Evolutionary conservation across 2,113 vertebrate genomes (phyloP).

Genomic region (Datnioides undecimradiatus): DNA sequence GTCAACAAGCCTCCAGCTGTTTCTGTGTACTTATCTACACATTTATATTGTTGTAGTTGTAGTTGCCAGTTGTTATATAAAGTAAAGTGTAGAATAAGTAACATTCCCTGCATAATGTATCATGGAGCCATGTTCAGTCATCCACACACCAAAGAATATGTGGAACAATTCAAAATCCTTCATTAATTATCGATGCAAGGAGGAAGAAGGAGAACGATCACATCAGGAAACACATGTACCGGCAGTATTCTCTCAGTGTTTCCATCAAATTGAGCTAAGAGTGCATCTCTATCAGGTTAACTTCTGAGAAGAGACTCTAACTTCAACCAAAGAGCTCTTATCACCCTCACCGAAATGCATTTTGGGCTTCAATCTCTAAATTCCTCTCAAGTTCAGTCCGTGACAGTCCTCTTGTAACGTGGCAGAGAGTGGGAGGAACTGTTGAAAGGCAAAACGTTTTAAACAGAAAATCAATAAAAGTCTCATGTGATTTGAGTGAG

Average conservation of each 20-base stretch:
- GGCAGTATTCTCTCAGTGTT: neutral
- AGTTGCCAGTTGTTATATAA: too few relatives aligned
- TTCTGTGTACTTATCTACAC: too few relatives aligned
- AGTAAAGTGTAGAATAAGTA: too few relatives aligned
- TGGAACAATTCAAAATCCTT: neutral
- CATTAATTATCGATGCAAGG: neutral
- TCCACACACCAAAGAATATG: neutral
- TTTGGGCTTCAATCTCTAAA: conserved; percentile 52
- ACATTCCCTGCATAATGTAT: neutral
- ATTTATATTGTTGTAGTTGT: too few relatives aligned
- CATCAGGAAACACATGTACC: conserved; percentile 21
- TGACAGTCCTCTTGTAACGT: conserved; percentile 50
- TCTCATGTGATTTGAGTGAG: conserved; percentile 62
- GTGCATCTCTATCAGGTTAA: neutral
- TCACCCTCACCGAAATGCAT: conserved; percentile 41
- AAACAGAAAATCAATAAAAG: conserved; percentile 71
- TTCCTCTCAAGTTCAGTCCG: conserved; percentile 44
- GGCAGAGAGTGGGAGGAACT: conserved; percentile 49
- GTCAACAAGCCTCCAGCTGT: too few relatives aligned
- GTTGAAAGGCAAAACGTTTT: conserved; percentile 55
- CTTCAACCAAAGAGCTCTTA: conserved; percentile 9
- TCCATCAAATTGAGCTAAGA: conserved; percentile 4
- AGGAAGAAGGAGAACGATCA: neutral
- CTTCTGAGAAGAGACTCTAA: conserved; percentile 27
- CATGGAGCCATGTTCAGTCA: neutral